A percentile compares a stretch with the other conserved stretches of the same genome.
phyloP scores from a whole-genome alignment of 2,888 invertebrate genomes.

The Tanypteryx hageni region DNA sequence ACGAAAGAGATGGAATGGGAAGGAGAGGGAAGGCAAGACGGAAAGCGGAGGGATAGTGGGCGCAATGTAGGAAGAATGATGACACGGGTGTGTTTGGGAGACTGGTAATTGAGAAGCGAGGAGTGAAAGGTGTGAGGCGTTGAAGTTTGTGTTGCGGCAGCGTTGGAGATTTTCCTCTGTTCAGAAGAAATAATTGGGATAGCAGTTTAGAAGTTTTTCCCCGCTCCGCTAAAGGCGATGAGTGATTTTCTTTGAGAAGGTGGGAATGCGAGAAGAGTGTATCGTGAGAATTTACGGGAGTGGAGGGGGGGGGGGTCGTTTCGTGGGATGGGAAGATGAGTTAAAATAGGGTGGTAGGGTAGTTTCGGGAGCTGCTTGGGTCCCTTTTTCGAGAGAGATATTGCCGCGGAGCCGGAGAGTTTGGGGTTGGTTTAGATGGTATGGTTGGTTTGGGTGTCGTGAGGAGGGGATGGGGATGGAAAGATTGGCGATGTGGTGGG shows the following conservation, averaged over 20 bases:
- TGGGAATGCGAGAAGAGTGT: neutral
- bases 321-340: neutral
- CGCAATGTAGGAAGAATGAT: too few relatives aligned
- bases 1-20: neutral
- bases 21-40: neutral
- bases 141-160: neutral
- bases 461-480: neutral
- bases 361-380: slow-evolving; percentile 1
- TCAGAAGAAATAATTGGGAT: neutral
- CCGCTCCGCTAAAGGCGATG: neutral
- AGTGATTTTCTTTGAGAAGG: neutral
- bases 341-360: neutral
- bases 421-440: neutral
- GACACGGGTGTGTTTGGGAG: neutral
- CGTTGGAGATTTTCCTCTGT: neutral
- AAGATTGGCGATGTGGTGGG: too few relatives aligned
- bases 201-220: slow-evolving; percentile 17
- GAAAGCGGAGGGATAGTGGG: neutral
- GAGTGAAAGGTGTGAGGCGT: neutral
- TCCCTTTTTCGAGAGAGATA: slow-evolving; percentile 14
- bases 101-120: slow-evolving; percentile 31
- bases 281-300: neutral
- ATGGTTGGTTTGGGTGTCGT: neutral
- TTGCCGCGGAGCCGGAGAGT: neutral
- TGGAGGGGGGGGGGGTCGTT: too few relatives aligned